phyloP scores from a whole-genome alignment of 2,888 invertebrate species.

The Cryptophagus acutangulus region DNA sequence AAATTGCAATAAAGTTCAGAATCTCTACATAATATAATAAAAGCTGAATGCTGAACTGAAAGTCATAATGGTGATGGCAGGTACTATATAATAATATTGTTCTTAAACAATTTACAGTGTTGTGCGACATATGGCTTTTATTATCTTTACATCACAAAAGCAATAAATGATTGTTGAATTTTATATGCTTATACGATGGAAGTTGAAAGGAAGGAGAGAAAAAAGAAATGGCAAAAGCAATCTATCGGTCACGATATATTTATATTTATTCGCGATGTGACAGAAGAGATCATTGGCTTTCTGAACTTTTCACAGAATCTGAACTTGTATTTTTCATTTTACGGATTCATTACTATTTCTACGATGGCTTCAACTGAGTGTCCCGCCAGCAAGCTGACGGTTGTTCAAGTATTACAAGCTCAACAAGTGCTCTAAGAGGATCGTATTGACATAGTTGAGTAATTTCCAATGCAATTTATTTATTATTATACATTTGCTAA shows the following conservation, averaged over 20 bases:
- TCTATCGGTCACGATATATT: conserved; percentile 9
- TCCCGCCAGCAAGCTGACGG: conserved; percentile 5
- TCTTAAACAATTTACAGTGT: no score
- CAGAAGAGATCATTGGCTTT: conserved; percentile 9
- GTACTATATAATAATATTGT: no score
- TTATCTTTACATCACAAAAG: no score
- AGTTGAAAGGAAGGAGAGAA: no score
- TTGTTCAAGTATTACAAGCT: background rate
- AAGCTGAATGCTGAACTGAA: no score
- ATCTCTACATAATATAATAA: no score
- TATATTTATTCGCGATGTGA: no score
- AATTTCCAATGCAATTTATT: conserved; percentile 7
- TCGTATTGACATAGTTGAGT: conserved; percentile 5
- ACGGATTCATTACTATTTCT: conserved; percentile 3
- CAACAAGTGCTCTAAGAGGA: conserved; percentile 1
- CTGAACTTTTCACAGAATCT: conserved; percentile 9
- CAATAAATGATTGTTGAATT: no score
- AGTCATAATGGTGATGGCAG: no score
- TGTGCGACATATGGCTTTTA: no score
- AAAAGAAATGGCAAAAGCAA: background rate
- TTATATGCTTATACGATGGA: no score
- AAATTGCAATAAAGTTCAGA: no score
- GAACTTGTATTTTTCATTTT: conserved; percentile 6
- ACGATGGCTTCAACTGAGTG: background rate
- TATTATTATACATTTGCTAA: background rate